Evolutionary conservation across 2,888 invertebrate genomes (phyloP), one percentile per base, ranked within the genome.

Genomic region (Fragum sueziense): DNA sequence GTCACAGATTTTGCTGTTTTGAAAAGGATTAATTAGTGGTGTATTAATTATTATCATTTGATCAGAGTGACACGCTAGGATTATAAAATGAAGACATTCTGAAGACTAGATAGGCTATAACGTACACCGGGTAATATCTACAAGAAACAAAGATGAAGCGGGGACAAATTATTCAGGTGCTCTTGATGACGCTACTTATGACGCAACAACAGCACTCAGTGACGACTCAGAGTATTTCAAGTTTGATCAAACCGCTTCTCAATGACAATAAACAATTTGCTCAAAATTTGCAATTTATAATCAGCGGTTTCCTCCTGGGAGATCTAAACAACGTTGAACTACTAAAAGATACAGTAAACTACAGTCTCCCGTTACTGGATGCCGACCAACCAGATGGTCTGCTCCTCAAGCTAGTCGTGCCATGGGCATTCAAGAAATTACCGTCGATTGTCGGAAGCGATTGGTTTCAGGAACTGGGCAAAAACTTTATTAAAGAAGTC

Each of bases 391-490:
- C n/a, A n/a, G 47, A 37, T 14, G 14, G 47, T 2, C 17, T 9
- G 47, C 14, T 65, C 7, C 17, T 67, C 17, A 11, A 34, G 6
- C 34, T 34, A 17, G 29, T 67, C 6, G 4, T 73, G 25, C 73
- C 73, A 1, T 73, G 73, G 73, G 70, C 69, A 11, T 59, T 78
- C 25, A 61, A 69, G 20, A 27, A 69, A 1, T 22, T 75, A 20
- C 81, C 81, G 1, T 6, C 22, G 2, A 25, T 81, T 14, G 51
- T 81, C 9, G 47, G 54, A 62, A 68, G 37, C 9, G 22, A 33
- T 25, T 72, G 75, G 20, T 78, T 78, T 34, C 52, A 67, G 17
- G 70, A 29, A 22, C 62, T 74, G 31, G 25, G 71, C 37, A 25
- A 33, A 22, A 22, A 0, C 7, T 70, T 75, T 25, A 61, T 75